Evolutionary conservation across 2,113 vertebrate species (phyloP).

Genomic region (Alaudala cheleensis): DNA sequence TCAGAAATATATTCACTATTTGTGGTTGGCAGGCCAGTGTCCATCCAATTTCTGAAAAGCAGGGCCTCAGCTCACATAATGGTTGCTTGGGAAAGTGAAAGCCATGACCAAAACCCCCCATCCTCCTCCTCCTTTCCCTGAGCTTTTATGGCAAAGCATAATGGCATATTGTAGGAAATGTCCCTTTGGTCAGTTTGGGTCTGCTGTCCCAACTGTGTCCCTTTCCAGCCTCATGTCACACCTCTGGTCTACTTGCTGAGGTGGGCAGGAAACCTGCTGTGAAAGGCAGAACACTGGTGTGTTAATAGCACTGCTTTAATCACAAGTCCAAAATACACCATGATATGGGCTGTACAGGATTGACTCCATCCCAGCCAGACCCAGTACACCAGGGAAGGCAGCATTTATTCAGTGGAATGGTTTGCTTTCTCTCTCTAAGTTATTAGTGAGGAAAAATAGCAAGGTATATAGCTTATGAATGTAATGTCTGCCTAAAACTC

Average conservation of each 20-base stretch:
- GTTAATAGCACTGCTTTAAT: not conserved
- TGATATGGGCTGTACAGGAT: not conserved
- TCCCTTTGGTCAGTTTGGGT: not conserved
- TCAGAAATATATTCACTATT: not conserved
- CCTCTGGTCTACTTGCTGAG: not conserved
- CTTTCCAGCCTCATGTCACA: not conserved
- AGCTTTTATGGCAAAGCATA: not conserved
- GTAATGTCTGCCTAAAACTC: not conserved
- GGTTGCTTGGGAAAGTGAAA: not conserved
- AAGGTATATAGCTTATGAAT: not conserved
- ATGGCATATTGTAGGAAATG: not conserved
- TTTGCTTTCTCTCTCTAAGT: not conserved
- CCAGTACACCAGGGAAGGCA: not conserved
- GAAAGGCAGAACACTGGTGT: not conserved
- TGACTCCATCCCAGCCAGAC: not conserved
- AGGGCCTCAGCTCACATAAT: fast-evolving
- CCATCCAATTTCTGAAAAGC: not conserved
- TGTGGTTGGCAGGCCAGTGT: not conserved
- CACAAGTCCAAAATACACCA: not conserved
- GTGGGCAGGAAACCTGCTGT: not conserved
- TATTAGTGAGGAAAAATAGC: not conserved
- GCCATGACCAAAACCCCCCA: fast-evolving
- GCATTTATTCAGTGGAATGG: not conserved
- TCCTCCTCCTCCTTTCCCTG: not conserved
- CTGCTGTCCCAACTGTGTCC: fast-evolving